Evolutionary conservation across 2,888 invertebrate genomes (phyloP).

Genomic region (Ormyrus rosae): DNA sequence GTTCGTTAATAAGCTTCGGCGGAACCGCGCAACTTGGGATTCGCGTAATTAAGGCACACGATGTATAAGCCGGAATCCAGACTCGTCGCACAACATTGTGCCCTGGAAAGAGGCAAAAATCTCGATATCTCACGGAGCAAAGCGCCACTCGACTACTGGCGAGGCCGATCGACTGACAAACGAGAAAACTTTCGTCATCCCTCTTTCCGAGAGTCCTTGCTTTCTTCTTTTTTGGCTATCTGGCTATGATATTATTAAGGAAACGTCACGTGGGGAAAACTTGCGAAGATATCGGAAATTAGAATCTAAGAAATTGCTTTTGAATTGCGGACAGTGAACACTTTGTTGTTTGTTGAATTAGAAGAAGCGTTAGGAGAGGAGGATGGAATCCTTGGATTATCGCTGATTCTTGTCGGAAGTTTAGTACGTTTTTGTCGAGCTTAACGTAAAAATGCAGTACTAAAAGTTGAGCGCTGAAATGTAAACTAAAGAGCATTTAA

Average conservation of each 20-base stretch:
- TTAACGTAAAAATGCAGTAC: too few species aligned
- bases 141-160: background rate
- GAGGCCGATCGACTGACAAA: slow-evolving; percentile 47
- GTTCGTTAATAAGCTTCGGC: background rate
- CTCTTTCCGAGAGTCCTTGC: slow-evolving; percentile 17
- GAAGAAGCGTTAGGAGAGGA: too few species aligned
- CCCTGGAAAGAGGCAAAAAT: slow-evolving; percentile 31
- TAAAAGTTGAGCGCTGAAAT: too few species aligned
- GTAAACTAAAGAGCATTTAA: too few species aligned
- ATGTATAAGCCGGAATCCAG: background rate
- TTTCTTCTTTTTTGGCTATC: background rate
- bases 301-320: background rate
- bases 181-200: slow-evolving; percentile 52
- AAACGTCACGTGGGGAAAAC: background rate
- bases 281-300: slow-evolving; percentile 1
- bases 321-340: background rate
- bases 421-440: too few species aligned
- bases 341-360: too few species aligned
- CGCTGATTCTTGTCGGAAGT: too few species aligned
- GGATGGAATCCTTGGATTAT: too few species aligned
- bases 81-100: slow-evolving; percentile 8
- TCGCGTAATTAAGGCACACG: slow-evolving; percentile 25
- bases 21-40: slow-evolving; percentile 18
- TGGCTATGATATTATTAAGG: slow-evolving; percentile 32
- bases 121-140: slow-evolving; percentile 28